Base-by-base conservation (phyloP, 1,140 invertebrate genomes). In the Pemphigus obesinymphae region DNA sequence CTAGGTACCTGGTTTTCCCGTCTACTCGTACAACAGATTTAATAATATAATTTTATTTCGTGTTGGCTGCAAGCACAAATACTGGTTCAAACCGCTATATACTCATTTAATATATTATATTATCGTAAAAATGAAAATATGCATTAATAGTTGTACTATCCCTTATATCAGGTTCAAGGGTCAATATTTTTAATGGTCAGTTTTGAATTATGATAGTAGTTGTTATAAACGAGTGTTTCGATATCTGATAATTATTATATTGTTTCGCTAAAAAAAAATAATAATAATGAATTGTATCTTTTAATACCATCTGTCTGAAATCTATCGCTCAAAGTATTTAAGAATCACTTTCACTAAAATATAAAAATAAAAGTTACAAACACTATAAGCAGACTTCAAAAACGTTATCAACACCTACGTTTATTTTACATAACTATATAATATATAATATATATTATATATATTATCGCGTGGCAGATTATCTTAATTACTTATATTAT, bases 301-400 rank as follows among this genome's bases (percentile, higher is more conserved):
- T 70, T 70, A 43, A 45, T 70, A 40, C 4, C 68, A 70, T 70
- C 68, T n/a, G n/a, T 70, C 68, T 45, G 40, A 45, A 66, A 45
- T 45, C 68, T 26, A 70, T 45, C 26, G 68, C 13, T 29, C 40
- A 43, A 70, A 70, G 29, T 70, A 70, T 43, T 29, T 20, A 26
- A 17, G 11, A 29, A 70, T 70, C 26, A 70, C 68, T 70, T 70
- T 70, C 68, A 70, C 68, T 29, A 70, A 45, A 70, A 70, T 70
- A 0, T 15, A 26, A 70, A 45, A 68, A 43, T 37, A 17, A 63
- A 68, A 68, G 3, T 10, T 15, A 17, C 23, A 17, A 43, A 70
- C n/a, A 29, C 17, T 43, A 3, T 29, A 26, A 29, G 10, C 7
- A 43, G 1, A 70, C 37, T 6, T 70, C 1, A 0, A 70, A 70